Percentiles rank a stretch among this genome's conserved stretches.
phyloP scores from a whole-genome alignment of 2,888 invertebrate species.

The Agonopterix alstromeriana region DNA sequence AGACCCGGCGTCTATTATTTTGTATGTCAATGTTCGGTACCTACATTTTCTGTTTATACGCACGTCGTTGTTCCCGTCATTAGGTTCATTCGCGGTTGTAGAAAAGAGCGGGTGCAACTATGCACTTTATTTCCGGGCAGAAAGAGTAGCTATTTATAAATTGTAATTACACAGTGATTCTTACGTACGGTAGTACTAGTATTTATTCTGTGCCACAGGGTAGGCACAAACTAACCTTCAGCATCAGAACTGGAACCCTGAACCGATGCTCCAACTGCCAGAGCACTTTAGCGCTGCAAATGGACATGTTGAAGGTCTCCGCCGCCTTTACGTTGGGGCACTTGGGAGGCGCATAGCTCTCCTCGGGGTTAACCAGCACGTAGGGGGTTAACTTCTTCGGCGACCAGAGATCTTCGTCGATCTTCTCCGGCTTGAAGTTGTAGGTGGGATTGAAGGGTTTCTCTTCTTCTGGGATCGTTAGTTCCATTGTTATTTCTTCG shows the following conservation, averaged over 20 bases:
- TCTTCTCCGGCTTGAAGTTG: conserved; percentile 48
- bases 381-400: conserved; percentile 78
- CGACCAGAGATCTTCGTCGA: conserved; percentile 82
- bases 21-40: too few species aligned
- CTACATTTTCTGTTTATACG: too few species aligned
- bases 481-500: conserved; percentile 60
- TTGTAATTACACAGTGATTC: too few species aligned
- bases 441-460: conserved; percentile 63
- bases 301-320: conserved; percentile 68
- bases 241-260: conserved; percentile 50
- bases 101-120: too few species aligned
- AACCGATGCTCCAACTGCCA: conserved; percentile 78
- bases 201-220: too few species aligned
- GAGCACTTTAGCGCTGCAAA: conserved; percentile 78
- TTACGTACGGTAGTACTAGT: too few species aligned
- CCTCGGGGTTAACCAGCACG: conserved; percentile 38
- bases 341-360: conserved; percentile 48
- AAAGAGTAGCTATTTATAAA: too few species aligned
- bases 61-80: too few species aligned
- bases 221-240: conserved; percentile 39
- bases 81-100: too few species aligned
- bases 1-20: too few species aligned
- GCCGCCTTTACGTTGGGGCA: conserved; percentile 53
- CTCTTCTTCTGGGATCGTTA: conserved; percentile 61
- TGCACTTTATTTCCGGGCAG: too few species aligned